A percentile compares a stretch with the other conserved stretches of the same genome.
phyloP scores from a whole-genome alignment of 2,888 invertebrate species.

The Ectemnius continuus region DNA sequence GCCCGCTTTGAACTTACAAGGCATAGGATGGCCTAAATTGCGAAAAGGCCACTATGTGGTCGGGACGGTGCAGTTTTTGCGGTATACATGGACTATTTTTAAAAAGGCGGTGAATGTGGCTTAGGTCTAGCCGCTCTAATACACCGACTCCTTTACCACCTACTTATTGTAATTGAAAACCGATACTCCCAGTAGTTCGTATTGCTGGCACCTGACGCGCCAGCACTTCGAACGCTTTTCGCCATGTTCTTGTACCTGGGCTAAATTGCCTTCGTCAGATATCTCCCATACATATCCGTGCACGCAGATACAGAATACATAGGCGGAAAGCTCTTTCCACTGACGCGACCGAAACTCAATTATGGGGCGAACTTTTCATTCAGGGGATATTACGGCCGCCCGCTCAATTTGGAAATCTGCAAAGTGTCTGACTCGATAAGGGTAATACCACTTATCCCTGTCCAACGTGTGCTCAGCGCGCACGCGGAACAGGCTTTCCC shows the following conservation, averaged over 20 bases:
- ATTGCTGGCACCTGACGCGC: background rate
- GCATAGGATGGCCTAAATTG: background rate
- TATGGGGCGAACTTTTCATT: background rate
- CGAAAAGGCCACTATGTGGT: background rate
- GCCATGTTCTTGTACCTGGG: background rate
- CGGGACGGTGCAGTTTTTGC: background rate
- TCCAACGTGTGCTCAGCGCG: too few species aligned
- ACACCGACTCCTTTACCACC: slow-evolving; percentile 10
- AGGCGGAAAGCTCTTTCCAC: background rate
- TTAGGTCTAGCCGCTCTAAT: background rate
- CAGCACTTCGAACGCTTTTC: slow-evolving; percentile 11
- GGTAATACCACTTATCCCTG: too few species aligned
- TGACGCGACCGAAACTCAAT: background rate
- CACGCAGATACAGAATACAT: too few species aligned
- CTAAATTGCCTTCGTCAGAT: too few species aligned
- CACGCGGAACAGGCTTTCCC: too few species aligned
- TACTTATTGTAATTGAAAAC: slow-evolving; percentile 27
- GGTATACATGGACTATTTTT: background rate
- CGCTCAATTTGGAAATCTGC: too few species aligned
- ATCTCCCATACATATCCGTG: too few species aligned
- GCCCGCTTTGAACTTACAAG: too few species aligned
- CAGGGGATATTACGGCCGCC: too few species aligned
- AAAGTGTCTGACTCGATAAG: too few species aligned
- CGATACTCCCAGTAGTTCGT: slow-evolving; percentile 14
- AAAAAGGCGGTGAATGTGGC: background rate